These are phyloP conservation scores for Aleiodes leptofemur DNA, from an alignment of 2,888 invertebrate genomes.

Conservation along the genomic window DNA sequence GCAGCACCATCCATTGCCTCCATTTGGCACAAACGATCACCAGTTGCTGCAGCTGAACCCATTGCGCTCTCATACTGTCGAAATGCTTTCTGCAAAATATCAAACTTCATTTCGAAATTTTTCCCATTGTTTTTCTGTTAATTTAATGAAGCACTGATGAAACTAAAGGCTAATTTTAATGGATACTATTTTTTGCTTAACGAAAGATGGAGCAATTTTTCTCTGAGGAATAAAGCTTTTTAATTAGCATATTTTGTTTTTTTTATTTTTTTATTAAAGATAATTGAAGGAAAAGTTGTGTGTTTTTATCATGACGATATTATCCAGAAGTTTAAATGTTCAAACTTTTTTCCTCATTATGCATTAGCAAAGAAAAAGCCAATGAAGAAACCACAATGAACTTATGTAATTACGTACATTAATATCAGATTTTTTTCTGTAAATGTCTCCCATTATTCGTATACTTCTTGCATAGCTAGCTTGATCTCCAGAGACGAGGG, in stretches of 20 bases:
- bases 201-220: constrained; percentile 24
- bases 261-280: not conserved
- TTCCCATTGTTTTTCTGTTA: not conserved
- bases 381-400: not conserved
- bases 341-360: too few species aligned
- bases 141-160: constrained; percentile 21
- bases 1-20: constrained; percentile 94
- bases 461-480: constrained; percentile 90
- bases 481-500: constrained; percentile 89
- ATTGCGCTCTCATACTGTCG: constrained; percentile 92
- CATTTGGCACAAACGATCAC: constrained; percentile 91
- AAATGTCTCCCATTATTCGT: constrained; percentile 90
- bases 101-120: constrained; percentile 4
- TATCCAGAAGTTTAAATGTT: too few species aligned
- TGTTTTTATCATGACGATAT: too few species aligned
- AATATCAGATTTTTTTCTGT: constrained; percentile 87
- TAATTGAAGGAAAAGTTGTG: not conserved
- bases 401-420: constrained; percentile 78
- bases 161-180: constrained; percentile 54
- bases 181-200: constrained; percentile 11
- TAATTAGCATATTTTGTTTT: too few species aligned
- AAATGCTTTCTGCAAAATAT: constrained; percentile 79
- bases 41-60: constrained; percentile 87
- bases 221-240: not conserved
- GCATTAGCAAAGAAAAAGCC: constrained; percentile 1